Evolutionary conservation across 2,797 vertebrate genomes (phyloP).

Genomic region (Rhinophrynus dorsalis): DNA sequence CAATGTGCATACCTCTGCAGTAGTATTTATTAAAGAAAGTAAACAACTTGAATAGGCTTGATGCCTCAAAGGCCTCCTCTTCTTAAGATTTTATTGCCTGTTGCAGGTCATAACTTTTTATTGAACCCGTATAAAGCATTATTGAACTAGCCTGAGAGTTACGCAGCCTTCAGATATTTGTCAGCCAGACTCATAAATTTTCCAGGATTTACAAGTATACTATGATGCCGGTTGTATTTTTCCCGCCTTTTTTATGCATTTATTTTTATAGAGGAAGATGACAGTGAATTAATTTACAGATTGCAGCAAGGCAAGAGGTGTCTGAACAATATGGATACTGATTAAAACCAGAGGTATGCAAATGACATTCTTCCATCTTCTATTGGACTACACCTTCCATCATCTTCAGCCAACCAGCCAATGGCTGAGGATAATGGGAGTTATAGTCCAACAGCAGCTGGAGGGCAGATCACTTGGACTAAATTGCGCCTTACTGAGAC

Average conservation of each 20-base stretch:
- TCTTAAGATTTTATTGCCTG: slow-evolving; percentile 37
- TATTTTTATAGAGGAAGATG: slow-evolving; percentile 4
- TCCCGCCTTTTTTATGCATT: not conserved
- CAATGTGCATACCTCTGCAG: slow-evolving; percentile 17
- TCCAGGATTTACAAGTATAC: slow-evolving; percentile 28
- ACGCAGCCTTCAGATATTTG: slow-evolving; percentile 36
- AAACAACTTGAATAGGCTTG: slow-evolving; percentile 16
- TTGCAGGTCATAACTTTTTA: slow-evolving; percentile 45
- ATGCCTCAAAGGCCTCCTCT: slow-evolving; percentile 25
- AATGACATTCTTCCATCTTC: no score
- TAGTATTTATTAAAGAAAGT: slow-evolving; percentile 23
- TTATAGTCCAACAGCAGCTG: no score
- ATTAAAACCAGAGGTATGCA: no score
- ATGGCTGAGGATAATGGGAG: no score
- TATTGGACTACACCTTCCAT: no score
- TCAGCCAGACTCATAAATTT: slow-evolving; percentile 34
- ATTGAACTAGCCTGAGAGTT: slow-evolving; percentile 46
- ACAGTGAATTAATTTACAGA: no score
- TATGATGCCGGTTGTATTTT: slow-evolving; percentile 2
- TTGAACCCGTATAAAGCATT: slow-evolving; percentile 38
- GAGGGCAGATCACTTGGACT: no score
- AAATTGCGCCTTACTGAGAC: no score
- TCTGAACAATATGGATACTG: no score
- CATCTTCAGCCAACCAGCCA: no score
- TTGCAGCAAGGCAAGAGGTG: no score